Evolutionary conservation across 2,888 invertebrate species (phyloP), one percentile per base, ranked within the genome.

Genomic region (Drosophila cyrtoloma): DNA sequence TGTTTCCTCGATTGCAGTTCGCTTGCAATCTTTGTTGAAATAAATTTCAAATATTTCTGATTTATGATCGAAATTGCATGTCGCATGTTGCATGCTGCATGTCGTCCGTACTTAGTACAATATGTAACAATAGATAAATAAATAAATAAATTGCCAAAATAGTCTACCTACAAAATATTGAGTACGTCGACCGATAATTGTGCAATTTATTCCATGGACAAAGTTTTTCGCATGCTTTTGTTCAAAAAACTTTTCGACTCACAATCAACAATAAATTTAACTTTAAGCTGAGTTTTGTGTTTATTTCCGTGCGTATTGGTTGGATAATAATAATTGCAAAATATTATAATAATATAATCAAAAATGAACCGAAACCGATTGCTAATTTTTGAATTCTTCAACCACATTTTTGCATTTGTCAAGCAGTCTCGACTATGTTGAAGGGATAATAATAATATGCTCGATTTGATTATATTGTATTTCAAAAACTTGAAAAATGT

Each of bases 11-110:
- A 65, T 76, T 80, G 71, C 73, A 63, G 59, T 70, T 72, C 22
- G 60, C 35, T 56, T 28, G 57, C 77, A 85, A 88, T 88, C 89
- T 87, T 84, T 79, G 87, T 75, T 75, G 84, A 89, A 81, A 87
- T 87, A 87, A 87, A 89, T 88, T 85, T 78, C 65, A 16, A 86
- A 86, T 79, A 82, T 82, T 84, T 73, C 56, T 87, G 87, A 87
- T 87, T 87, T 87, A 87, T 84, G 86, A 55, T 56, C 77, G 66
- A 75, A 71, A 52, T 77, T n/a, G 56, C 56, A 39, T 56, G 56
- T 56, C 39, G 57, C 57, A 57, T 67, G 71, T 62, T 77, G 71
- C 62, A 52, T 19, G 35, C 14, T 28, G 19, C 26, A 26, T 26
- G 47, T 47, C 16, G 56, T 28, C 53, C 44, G 50, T 55, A 71